phyloP scores from a whole-genome alignment of 2,797 vertebrate species.

The Heteromormyrus szaboi region DNA sequence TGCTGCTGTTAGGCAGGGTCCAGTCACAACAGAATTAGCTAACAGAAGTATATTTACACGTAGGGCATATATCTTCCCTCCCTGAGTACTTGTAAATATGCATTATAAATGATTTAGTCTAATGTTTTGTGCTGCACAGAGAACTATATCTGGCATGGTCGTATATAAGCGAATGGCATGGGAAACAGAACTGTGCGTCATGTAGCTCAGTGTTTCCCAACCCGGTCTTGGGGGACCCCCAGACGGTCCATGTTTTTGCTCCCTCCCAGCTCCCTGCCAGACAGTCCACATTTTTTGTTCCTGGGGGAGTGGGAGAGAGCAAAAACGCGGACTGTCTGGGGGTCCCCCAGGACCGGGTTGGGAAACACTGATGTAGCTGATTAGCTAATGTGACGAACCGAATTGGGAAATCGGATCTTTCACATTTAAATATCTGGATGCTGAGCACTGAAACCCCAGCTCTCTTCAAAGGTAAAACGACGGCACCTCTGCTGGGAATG shows the following conservation, averaged over 20 bases:
- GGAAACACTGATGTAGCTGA: background rate
- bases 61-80: background rate
- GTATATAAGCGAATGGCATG: background rate
- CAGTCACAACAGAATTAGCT: background rate
- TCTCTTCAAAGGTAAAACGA: background rate
- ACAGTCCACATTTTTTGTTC: background rate
- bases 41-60: background rate
- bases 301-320: background rate
- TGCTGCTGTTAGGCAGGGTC: background rate
- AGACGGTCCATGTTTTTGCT: background rate
- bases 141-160: background rate
- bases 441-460: background rate
- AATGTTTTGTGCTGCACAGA: background rate
- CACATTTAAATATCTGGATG: background rate
- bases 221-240: background rate
- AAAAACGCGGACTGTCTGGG: background rate
- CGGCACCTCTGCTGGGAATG: background rate
- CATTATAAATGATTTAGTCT: constrained; percentile 4
- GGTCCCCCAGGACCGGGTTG: background rate
- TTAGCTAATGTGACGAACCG: background rate
- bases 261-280: background rate
- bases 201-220: background rate
- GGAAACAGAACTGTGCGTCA: background rate
- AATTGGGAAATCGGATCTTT: background rate
- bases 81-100: background rate